Evolutionary conservation across 2,888 invertebrate genomes (phyloP).

Genomic region (Eretmocerus hayati): DNA sequence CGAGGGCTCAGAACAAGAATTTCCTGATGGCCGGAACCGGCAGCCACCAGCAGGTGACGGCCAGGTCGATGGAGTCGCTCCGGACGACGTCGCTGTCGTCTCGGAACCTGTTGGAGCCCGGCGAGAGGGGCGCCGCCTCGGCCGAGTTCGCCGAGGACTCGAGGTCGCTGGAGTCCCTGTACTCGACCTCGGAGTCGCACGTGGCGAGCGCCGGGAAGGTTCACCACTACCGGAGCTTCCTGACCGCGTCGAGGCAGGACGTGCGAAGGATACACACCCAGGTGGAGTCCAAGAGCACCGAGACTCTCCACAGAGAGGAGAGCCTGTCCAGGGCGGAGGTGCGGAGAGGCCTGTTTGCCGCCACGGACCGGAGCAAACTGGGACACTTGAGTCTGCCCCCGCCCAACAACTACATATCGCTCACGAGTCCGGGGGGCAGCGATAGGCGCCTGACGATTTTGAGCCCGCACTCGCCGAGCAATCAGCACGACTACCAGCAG

Average conservation of each 20-base stretch:
- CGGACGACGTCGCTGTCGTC: constrained; percentile 35
- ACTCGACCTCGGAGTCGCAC: constrained; percentile 15
- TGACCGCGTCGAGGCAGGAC: constrained; percentile 62
- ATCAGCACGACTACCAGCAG: constrained; percentile 57
- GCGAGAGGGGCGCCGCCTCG: too few relatives aligned
- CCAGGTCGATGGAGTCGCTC: constrained; percentile 38
- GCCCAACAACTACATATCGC: constrained; percentile 53
- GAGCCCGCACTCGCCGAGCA: constrained; percentile 70
- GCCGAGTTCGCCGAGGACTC: constrained; percentile 33
- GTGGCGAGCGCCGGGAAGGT: constrained; percentile 4
- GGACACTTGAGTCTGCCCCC: constrained; percentile 67
- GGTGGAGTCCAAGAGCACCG: constrained; percentile 55
- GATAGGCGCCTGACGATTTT: constrained; percentile 67
- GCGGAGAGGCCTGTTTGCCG: constrained; percentile 60
- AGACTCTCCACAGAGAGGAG: constrained; percentile 55
- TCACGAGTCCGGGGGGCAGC: constrained; percentile 50
- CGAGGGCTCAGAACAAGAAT: constrained; percentile 51
- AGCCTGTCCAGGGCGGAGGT: constrained; percentile 59
- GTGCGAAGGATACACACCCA: constrained; percentile 48
- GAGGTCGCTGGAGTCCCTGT: constrained; percentile 38
- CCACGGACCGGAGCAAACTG: constrained; percentile 53
- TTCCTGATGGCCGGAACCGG: constrained; percentile 28
- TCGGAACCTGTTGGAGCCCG: constrained; percentile 10
- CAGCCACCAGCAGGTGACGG: constrained; percentile 37
- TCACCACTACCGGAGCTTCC: constrained; percentile 55